These are phyloP conservation scores for Diaphora mendica DNA, from an alignment of 2,888 invertebrate genomes.

Conservation along the genomic window DNA sequence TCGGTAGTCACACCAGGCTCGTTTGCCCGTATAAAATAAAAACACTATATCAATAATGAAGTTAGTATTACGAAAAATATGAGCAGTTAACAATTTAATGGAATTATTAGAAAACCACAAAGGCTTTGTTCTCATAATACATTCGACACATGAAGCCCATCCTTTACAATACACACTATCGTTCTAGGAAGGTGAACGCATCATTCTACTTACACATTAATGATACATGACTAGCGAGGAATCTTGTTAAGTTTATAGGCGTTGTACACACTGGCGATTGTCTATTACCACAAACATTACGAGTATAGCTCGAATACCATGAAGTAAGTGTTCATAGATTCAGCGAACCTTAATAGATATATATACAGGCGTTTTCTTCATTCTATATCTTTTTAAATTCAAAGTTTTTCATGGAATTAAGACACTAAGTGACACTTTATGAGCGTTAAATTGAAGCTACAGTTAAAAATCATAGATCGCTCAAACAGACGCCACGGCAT, in stretches of 20 bases:
- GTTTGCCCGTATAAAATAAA: not conserved
- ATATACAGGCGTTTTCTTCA: not conserved
- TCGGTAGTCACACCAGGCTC: not conserved
- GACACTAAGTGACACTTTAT: too few species aligned
- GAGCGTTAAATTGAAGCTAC: too few species aligned
- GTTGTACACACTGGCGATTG: constrained; percentile 10
- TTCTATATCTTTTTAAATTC: not conserved
- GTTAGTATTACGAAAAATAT: not conserved
- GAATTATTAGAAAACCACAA: not conserved
- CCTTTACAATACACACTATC: constrained; percentile 5
- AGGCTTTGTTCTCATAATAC: not conserved
- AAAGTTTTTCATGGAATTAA: too few species aligned
- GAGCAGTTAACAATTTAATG: not conserved
- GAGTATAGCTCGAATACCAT: not conserved
- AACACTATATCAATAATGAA: not conserved
- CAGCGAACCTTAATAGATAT: not conserved
- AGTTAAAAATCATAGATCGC: too few species aligned
- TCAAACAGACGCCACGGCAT: too few species aligned
- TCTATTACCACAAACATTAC: constrained; percentile 11
- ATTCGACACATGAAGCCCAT: not conserved
- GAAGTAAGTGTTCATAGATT: not conserved
- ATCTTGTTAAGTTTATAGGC: constrained; percentile 10
- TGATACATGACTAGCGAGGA: constrained; percentile 15
- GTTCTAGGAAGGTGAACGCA: constrained; percentile 10
- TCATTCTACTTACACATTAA: constrained; percentile 13